Conservation (phyloP, 2,888 invertebrate species). For the Euclidia mi region DNA sequence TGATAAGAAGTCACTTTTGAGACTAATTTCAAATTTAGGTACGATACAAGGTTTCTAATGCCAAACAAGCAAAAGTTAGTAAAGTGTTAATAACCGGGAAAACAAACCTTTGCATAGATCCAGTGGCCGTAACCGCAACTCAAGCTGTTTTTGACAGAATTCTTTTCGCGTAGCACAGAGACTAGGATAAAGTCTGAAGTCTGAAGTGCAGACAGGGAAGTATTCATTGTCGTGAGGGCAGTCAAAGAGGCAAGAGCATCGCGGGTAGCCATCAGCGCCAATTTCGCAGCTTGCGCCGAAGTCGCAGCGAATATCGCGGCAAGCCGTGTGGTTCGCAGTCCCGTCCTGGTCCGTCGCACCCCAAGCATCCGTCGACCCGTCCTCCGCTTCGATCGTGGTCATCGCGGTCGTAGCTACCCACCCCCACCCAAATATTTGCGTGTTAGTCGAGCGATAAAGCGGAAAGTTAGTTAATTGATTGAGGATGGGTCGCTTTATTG, state of each 20-base stretch:
- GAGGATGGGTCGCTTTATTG: conserved; percentile 83
- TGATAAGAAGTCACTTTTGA: conserved; percentile 52
- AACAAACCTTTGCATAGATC: conserved; percentile 94
- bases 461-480: conserved; percentile 88
- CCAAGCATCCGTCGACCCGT: conserved; percentile 80
- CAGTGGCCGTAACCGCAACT: conserved; percentile 93
- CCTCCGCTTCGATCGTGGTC: conserved; percentile 83
- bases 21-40: conserved; percentile 15
- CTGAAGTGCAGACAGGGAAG: conserved; percentile 95
- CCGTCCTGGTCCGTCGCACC: conserved; percentile 75
- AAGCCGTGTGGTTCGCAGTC: conserved; percentile 91
- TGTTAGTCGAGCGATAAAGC: conserved; percentile 88
- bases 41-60: conserved; percentile 1
- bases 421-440: conserved; percentile 86
- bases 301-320: conserved; percentile 95
- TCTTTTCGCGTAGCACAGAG: conserved; percentile 96
- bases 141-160: conserved; percentile 95
- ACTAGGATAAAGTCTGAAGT: conserved; percentile 94
- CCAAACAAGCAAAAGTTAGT: conserved; percentile 21
- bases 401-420: conserved; percentile 86
- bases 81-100: conserved; percentile 46
- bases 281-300: conserved; percentile 96
- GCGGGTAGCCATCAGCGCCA: conserved; percentile 93
- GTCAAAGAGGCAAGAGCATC: conserved; percentile 95
- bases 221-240: conserved; percentile 92